Percentiles rank a stretch among this genome's conserved stretches.
Evolutionary conservation across 2,113 vertebrate genomes (phyloP).

Genomic region (Lepus americanus): DNA sequence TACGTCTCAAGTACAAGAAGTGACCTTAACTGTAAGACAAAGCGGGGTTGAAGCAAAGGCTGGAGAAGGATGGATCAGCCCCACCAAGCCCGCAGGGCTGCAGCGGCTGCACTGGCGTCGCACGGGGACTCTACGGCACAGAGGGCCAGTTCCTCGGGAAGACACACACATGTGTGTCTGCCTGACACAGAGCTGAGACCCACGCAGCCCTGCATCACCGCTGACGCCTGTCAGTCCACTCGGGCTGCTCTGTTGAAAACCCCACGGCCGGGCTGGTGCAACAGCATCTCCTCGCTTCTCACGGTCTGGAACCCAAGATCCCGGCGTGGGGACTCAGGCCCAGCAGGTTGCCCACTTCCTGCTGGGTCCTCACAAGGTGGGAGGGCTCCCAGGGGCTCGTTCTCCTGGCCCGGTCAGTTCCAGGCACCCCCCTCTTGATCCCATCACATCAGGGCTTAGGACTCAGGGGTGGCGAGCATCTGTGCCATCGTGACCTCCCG

Average conservation of each 20-base stretch:
- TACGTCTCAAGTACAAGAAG: neutral
- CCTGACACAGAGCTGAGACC: neutral
- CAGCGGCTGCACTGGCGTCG: too few relatives aligned
- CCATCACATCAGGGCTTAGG: neutral
- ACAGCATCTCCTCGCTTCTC: neutral
- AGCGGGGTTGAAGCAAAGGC: neutral
- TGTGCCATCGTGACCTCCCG: neutral
- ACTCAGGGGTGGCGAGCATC: neutral
- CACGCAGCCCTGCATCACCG: neutral
- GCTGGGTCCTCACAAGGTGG: neutral
- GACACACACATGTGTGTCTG: neutral
- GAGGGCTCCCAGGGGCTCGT: neutral
- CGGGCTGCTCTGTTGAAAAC: neutral
- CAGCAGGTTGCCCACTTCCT: neutral
- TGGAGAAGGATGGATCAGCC: neutral
- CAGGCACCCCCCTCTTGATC: neutral
- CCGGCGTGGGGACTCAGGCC: neutral
- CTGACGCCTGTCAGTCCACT: too few relatives aligned
- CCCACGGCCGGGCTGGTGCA: too few relatives aligned
- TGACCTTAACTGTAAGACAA: neutral
- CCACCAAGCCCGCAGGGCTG: too few relatives aligned
- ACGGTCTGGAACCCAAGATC: neutral
- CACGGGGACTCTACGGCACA: neutral
- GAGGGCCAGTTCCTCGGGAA: neutral
- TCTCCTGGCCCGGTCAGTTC: neutral